phyloP scores from a whole-genome alignment of 2,113 vertebrate species.

The Phalacrocorax brasilianus region DNA sequence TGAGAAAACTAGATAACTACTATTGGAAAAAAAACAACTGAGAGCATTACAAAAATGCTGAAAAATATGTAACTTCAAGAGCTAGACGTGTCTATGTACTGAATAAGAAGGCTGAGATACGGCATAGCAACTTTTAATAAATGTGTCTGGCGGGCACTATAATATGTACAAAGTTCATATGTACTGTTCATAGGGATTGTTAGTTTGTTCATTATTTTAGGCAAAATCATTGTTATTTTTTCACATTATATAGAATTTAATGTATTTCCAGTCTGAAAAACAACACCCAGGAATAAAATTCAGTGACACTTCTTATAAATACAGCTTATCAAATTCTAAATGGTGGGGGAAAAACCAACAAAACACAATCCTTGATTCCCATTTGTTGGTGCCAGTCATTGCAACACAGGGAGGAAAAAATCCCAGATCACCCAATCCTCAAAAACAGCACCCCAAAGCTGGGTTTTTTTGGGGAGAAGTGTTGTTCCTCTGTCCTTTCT shows the following conservation, averaged over 20 bases:
- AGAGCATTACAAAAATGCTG: neutral
- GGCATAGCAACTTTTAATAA: neutral
- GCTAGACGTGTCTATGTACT: neutral
- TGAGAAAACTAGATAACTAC: neutral
- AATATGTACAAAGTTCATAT: neutral
- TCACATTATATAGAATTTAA: neutral
- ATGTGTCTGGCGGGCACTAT: neutral
- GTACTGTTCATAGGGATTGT: neutral
- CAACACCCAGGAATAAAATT: neutral
- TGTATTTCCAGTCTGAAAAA: neutral
- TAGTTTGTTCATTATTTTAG: neutral
- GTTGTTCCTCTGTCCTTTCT: neutral
- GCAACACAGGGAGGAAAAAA: neutral
- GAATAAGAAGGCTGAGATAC: neutral
- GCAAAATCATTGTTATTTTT: neutral
- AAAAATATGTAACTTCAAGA: neutral
- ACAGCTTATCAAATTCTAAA: neutral
- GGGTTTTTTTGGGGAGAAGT: neutral
- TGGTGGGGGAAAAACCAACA: rapidly evolving
- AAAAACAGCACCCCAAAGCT: neutral
- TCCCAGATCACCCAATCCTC: rapidly evolving
- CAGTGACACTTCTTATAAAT: neutral
- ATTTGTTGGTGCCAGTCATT: neutral
- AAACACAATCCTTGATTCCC: rapidly evolving
- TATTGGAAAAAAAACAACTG: too few relatives aligned